Base-by-base conservation (phyloP, 1,140 invertebrate species). In the Chrysoperla carnea region DNA sequence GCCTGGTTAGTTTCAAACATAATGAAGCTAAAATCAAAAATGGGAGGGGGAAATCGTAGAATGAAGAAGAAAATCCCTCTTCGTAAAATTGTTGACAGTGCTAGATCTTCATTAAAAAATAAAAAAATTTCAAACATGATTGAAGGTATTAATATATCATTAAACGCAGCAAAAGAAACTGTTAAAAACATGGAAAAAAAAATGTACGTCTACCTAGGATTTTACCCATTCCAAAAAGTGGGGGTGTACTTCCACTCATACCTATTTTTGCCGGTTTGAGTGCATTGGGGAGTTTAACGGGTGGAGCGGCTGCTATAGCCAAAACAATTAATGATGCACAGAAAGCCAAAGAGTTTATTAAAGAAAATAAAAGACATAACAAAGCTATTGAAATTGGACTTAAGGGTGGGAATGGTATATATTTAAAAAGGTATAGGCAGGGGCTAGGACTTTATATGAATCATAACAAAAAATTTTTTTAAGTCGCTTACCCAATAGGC, bases 371-470 rank as follows among this genome's bases (percentile, higher is more conserved):
- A 36, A 23, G 48, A n/a, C 52, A 50, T 27, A 52, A 53, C 36
- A 8, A 40, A 29, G 42, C 29, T 9, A 49, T 52, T 44, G 46
- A 49, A 40, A 23, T 23, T 23, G 27, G 15, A 4, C 38, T 45
- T 23, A 45, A 45, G 8, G n/a, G 51, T 4, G 51, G 46, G 4
- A 50, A 50, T 36, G 52, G 49, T n/a, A 14, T 52, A 17, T 47
- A 50, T 36, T 42, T 51, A 8, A 50, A 51, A 48, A 49, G 46
- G 0, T 48, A 50, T 28, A 49, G 39, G 43, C 45, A 28, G 13
- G 46, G 47, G 4, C 43, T 48, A 23, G 47, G 29, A 17, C 46
- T 43, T 6, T 12, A 35, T 41, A 33, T 23, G 17, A 23, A 23
- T 23, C 17, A 23, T 13, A 45, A 33, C 37, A 23, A 23, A 23